phyloP scores from a whole-genome alignment of 2,113 vertebrate species.

The Shinisaurus crocodilurus region DNA sequence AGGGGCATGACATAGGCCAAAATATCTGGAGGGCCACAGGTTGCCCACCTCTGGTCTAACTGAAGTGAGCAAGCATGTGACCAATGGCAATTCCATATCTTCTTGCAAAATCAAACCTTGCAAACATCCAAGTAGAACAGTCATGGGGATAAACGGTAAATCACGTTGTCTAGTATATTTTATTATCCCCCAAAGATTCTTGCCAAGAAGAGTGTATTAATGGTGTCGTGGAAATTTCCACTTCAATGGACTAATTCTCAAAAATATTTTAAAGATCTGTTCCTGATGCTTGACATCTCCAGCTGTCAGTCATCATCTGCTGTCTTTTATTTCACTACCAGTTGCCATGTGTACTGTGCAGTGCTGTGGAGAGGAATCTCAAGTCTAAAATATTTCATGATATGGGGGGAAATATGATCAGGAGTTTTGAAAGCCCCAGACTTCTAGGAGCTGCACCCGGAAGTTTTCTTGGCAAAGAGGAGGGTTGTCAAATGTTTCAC shows the following conservation, averaged over 20 bases:
- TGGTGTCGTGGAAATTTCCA: too few species aligned
- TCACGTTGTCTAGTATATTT: not conserved
- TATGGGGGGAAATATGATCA: not conserved
- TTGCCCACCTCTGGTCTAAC: not conserved
- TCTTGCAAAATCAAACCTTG: not conserved
- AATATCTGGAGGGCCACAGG: too few species aligned
- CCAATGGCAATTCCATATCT: not conserved
- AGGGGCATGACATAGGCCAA: too few species aligned
- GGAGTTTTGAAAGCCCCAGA: conserved; percentile 82
- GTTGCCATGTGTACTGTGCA: not conserved
- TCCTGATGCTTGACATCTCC: not conserved
- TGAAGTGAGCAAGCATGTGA: not conserved
- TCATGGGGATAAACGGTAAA: not conserved
- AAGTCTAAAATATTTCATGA: not conserved
- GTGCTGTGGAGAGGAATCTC: not conserved
- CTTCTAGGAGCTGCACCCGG: conserved; percentile 85
- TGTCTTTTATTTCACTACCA: not conserved
- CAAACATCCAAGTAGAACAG: not conserved
- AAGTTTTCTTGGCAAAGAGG: conserved; percentile 84
- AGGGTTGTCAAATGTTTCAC: conserved; percentile 86
- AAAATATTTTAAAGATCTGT: not conserved
- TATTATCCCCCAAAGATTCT: not conserved
- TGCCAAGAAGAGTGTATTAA: not conserved
- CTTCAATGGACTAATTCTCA: not conserved
- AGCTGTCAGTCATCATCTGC: not conserved